Conservation (phyloP, 2,797 vertebrate species). For the Gambusia yucatana region DNA sequence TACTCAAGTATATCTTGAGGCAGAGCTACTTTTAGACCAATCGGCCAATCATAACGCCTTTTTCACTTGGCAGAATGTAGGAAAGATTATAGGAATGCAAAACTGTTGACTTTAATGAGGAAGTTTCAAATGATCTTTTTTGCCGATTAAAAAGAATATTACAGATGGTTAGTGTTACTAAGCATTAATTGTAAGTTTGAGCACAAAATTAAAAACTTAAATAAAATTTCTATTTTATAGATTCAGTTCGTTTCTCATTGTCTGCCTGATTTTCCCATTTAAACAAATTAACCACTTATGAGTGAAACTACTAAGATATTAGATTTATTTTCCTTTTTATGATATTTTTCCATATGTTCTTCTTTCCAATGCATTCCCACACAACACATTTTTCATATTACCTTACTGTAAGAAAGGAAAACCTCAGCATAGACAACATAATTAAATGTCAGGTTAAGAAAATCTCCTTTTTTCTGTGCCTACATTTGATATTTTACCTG, state of each 20-base stretch:
- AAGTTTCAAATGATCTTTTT: not conserved
- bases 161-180: not conserved
- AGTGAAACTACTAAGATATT: not conserved
- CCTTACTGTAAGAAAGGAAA: conserved; percentile 35
- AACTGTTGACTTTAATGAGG: too few species aligned
- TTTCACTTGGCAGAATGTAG: not conserved
- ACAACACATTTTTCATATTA: not conserved
- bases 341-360: not conserved
- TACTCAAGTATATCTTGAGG: not conserved
- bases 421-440: not conserved
- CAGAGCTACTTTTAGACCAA: too few species aligned
- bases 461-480: conserved; percentile 9
- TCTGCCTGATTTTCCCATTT: not conserved
- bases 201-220: not conserved
- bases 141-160: not conserved
- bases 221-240: not conserved
- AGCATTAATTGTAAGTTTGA: not conserved
- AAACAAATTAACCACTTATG: not conserved
- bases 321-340: not conserved
- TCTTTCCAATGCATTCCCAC: not conserved
- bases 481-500: conserved; percentile 41
- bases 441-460: conserved; percentile 52
- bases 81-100: too few species aligned
- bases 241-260: not conserved
- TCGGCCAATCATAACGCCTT: not conserved